A percentile compares a stretch with the other conserved stretches of the same genome.
Evolutionary conservation across 1,140 invertebrate species (phyloP).

Genomic region (Lordiphosa stackelbergi): DNA sequence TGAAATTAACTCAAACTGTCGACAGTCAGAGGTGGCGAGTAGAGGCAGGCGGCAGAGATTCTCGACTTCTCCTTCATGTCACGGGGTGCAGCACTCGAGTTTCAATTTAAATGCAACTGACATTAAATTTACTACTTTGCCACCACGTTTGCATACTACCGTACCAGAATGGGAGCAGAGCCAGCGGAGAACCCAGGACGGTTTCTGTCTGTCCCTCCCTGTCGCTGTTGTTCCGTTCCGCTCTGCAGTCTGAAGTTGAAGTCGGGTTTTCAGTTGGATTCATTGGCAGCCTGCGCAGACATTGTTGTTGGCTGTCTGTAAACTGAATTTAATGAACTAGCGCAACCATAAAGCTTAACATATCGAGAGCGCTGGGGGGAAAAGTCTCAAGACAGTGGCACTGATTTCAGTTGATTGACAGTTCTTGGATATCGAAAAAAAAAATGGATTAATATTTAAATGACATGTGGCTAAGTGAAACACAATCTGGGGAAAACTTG

Average conservation of each 20-base stretch:
- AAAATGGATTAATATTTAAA: too few relatives aligned
- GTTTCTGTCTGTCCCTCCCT: not conserved
- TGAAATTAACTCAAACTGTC: conserved; percentile 70
- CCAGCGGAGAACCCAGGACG: not conserved
- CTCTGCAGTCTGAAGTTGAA: conserved; percentile 36
- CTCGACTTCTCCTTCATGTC: conserved; percentile 10
- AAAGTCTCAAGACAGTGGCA: conserved; percentile 20
- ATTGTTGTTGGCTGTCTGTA: conserved; percentile 65
- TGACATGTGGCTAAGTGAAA: too few relatives aligned
- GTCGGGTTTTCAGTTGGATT: conserved; percentile 12
- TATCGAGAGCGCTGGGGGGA: conserved; percentile 41
- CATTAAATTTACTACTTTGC: conserved; percentile 75
- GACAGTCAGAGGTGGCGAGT: conserved; percentile 34
- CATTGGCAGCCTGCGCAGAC: conserved; percentile 46
- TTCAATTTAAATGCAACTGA: conserved; percentile 75
- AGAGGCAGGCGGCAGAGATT: conserved; percentile 5
- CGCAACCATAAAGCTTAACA: conserved; percentile 70
- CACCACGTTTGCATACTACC: conserved; percentile 48
- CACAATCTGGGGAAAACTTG: too few relatives aligned
- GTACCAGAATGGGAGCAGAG: conserved; percentile 7
- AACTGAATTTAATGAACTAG: conserved; percentile 73
- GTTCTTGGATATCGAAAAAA: too few relatives aligned
- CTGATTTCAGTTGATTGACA: too few relatives aligned
- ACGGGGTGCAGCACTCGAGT: conserved; percentile 35
- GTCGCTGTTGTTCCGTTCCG: conserved; percentile 10